Conservation (phyloP, 2,888 invertebrate species). For the Petrolisthes manimaculis region DNA sequence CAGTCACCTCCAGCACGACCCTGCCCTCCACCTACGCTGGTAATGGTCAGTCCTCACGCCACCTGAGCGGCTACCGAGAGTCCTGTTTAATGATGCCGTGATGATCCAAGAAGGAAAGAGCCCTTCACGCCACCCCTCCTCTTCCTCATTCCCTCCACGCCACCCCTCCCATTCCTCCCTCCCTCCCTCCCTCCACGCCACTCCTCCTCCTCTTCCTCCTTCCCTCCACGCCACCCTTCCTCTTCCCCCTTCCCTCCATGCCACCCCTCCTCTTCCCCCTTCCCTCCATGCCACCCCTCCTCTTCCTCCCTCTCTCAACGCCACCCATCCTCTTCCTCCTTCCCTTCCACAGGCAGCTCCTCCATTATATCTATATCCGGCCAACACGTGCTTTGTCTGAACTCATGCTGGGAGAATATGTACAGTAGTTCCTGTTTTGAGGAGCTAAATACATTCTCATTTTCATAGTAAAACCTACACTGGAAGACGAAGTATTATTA, state of each 20-base stretch:
- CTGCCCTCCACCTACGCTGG: not conserved
- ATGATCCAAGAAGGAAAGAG: not conserved
- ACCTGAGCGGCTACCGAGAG: not conserved
- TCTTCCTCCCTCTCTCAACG: not conserved
- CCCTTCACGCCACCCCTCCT: not conserved
- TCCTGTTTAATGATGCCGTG: not conserved
- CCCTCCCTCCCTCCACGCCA: not conserved
- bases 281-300: not conserved
- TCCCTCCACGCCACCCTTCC: not conserved
- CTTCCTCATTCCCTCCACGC: not conserved
- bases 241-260: not conserved
- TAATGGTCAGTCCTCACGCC: not conserved
- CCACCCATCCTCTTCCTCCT: not conserved
- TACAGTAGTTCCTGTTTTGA: too few species aligned
- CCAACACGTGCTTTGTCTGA: too few species aligned
- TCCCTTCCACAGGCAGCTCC: not conserved
- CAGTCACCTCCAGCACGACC: not conserved
- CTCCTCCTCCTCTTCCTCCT: not conserved
- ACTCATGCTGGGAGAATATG: too few species aligned
- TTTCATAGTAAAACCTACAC: too few species aligned
- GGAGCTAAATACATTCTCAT: too few species aligned
- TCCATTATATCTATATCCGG: too few species aligned
- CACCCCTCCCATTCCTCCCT: not conserved
- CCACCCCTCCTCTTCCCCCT: not conserved
- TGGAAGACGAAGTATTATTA: too few species aligned